These are phyloP conservation scores for Gerris buenoi DNA, from an alignment of 1,140 invertebrate species.

Conservation along the genomic window DNA sequence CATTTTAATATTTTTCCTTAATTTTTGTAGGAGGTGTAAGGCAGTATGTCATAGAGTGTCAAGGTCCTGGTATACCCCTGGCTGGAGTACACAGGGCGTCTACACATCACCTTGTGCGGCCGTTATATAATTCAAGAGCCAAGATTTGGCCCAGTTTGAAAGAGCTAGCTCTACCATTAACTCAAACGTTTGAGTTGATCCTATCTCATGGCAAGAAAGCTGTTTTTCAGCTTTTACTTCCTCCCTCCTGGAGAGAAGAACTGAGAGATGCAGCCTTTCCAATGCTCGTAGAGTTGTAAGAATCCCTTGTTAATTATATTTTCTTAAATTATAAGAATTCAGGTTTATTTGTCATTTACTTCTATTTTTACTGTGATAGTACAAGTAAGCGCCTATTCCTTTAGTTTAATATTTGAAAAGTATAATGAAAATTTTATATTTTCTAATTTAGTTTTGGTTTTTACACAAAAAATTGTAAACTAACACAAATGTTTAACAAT, in stretches of 20 bases:
- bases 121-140: constrained; percentile 57
- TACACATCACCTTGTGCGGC: constrained; percentile 49
- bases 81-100: constrained; percentile 54
- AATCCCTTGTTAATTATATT: constrained; percentile 12
- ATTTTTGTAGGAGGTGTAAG: constrained; percentile 16
- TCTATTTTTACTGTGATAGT: too few relatives aligned
- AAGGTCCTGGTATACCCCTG: constrained; percentile 59
- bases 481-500: too few relatives aligned
- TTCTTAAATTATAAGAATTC: too few relatives aligned
- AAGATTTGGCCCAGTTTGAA: constrained; percentile 42
- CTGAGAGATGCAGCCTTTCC: constrained; percentile 68
- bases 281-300: constrained; percentile 65
- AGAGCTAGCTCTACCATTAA: constrained; percentile 54
- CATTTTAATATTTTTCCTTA: too few relatives aligned
- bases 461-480: too few relatives aligned
- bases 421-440: too few relatives aligned
- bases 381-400: too few relatives aligned
- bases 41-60: constrained; percentile 61
- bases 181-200: constrained; percentile 58
- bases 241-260: constrained; percentile 68
- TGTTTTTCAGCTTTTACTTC: constrained; percentile 60
- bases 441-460: too few relatives aligned
- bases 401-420: too few relatives aligned
- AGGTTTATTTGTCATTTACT: too few relatives aligned
- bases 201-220: constrained; percentile 59